Evolutionary conservation across 2,888 invertebrate genomes (phyloP), one percentile per base, ranked within the genome.

Genomic region (Andrena dorsata): DNA sequence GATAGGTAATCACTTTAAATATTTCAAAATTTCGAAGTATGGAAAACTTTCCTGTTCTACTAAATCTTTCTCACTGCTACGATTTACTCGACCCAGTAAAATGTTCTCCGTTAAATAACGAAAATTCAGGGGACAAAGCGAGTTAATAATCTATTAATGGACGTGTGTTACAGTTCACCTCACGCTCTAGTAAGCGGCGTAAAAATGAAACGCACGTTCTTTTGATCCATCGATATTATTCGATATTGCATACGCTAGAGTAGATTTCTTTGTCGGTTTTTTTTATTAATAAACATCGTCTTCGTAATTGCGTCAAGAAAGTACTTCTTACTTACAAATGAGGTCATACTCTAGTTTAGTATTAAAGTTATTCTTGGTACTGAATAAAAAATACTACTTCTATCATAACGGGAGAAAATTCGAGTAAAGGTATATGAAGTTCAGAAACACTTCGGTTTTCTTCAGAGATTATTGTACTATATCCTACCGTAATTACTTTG

Each of bases 81-180:
- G 16, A 41, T 41, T 41, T 4, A 5, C 41, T 41, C 41, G 41
- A 16, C 16, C 41, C 41, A 16, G 41, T 41, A 41, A 41, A 41
- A 41, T 16, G 41, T 16, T 41, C 41, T 16, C 4, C 4, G 4
- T 41, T 41, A 16, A 41, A 16, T 16, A 41, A 41, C 41, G 41
- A 41, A 72, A 53, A 35, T 26, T 13, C 16, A 58, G 35, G 58
- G 58, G 64, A 1, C 28, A 10, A 47, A 56, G 16, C 32, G 60
- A 51, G 28, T 79, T 28, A 61, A 26, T 56, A 32, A 64, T 51
- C 72, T 78, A 72, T 80, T 80, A 78, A 78, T 80, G 72, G 35
- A 56, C 63, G 56, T 49, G 20, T 41, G 20, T n/a, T 20, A 20
- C 20, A 32, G 23, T 41, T 61, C 49, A 35, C 47, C n/a, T 53